phyloP scores from a whole-genome alignment of 2,113 vertebrate species.

The Mastomys coucha region DNA sequence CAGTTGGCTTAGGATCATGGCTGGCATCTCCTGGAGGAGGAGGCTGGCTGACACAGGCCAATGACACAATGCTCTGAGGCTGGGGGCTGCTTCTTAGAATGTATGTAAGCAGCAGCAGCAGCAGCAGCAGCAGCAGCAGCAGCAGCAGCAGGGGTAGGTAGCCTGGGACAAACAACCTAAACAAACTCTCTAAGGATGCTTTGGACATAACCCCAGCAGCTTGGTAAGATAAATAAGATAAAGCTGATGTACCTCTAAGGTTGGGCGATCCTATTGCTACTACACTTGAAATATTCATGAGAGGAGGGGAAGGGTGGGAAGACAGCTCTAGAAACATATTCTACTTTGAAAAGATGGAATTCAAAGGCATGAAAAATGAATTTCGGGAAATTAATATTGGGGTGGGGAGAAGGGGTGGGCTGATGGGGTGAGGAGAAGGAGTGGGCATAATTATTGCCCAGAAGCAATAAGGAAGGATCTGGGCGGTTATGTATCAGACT shows the following conservation, averaged over 20 bases:
- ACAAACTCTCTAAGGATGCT: constrained; percentile 73
- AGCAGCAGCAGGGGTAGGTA: background rate
- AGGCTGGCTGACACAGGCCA: constrained; percentile 62
- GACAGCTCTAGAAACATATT: constrained; percentile 81
- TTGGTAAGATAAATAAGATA: constrained; percentile 85
- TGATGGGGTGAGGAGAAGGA: background rate
- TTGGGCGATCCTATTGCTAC: constrained; percentile 81
- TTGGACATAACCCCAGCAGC: constrained; percentile 82
- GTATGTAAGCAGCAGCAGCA: constrained; percentile 49
- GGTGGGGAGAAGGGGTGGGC: background rate
- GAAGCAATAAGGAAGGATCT: constrained; percentile 64
- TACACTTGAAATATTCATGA: constrained; percentile 88
- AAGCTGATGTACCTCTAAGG: constrained; percentile 80
- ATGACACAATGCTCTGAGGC: background rate
- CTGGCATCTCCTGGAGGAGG: constrained; percentile 34
- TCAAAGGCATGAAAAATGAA: constrained; percentile 82
- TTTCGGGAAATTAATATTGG: constrained; percentile 81
- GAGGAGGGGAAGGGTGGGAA: constrained; percentile 70
- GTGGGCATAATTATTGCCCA: constrained; percentile 63
- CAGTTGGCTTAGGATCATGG: background rate
- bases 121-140: background rate
- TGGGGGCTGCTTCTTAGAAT: constrained; percentile 54
- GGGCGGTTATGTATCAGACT: constrained; percentile 57
- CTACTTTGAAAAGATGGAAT: constrained; percentile 80
- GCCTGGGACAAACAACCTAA: constrained; percentile 59